These are phyloP conservation scores for Boloria selene DNA, from an alignment of 2,888 invertebrate genomes.

Conservation along the genomic window DNA sequence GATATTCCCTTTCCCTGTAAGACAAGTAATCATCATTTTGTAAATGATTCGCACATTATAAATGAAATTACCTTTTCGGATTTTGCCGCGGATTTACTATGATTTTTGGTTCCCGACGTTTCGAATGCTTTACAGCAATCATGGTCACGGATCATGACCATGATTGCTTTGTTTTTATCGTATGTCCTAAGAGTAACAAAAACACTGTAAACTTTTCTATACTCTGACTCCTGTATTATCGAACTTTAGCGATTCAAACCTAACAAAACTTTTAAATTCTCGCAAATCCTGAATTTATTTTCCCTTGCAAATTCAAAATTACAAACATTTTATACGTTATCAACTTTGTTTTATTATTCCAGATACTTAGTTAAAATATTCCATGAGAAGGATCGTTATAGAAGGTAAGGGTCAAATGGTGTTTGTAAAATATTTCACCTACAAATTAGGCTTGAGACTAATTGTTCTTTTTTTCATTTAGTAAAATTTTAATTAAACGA, in stretches of 20 bases:
- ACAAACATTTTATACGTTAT: conserved; percentile 32
- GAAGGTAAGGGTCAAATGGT: not conserved
- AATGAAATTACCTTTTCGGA: too few relatives aligned
- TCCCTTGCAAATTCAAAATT: conserved; percentile 20
- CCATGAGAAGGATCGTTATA: not conserved
- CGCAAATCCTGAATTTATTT: conserved; percentile 28
- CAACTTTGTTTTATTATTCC: conserved; percentile 33
- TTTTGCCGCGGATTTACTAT: too few relatives aligned
- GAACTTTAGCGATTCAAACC: conserved; percentile 1
- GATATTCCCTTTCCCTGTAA: too few relatives aligned
- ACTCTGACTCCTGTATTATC: not conserved
- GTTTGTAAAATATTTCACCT: not conserved
- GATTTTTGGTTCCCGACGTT: too few relatives aligned
- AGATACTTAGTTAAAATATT: conserved; percentile 18
- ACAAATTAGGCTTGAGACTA: not conserved
- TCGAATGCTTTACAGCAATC: too few relatives aligned
- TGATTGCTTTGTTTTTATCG: too few relatives aligned
- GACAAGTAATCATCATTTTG: too few relatives aligned
- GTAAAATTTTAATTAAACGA: not conserved
- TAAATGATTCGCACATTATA: too few relatives aligned
- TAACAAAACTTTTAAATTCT: conserved; percentile 15
- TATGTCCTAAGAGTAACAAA: too few relatives aligned
- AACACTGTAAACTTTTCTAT: too few relatives aligned
- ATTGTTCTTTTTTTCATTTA: not conserved
- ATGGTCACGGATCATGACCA: too few relatives aligned